Conservation (phyloP, 2,113 vertebrate genomes). For the Pseudorectes ferrugineus region DNA sequence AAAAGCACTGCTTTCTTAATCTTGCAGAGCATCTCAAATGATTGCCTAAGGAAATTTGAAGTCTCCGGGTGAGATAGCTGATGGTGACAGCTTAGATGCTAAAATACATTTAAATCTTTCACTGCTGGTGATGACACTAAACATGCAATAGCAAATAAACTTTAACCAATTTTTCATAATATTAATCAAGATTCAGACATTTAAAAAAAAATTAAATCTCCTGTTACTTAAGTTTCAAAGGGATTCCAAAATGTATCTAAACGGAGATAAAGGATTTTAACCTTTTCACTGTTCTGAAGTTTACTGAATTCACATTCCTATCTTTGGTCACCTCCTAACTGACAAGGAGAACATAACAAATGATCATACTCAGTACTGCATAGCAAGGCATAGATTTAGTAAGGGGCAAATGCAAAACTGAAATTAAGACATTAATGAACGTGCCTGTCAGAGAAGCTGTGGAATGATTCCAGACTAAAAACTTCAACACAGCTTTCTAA, state of each 20-base stretch:
- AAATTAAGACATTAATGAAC: background rate
- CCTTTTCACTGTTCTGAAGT: background rate
- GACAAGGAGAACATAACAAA: background rate
- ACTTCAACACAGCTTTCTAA: background rate
- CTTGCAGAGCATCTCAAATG: background rate
- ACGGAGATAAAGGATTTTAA: background rate
- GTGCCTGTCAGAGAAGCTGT: background rate
- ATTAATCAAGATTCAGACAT: background rate
- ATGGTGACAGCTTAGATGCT: background rate
- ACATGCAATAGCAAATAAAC: background rate
- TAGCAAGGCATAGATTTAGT: background rate
- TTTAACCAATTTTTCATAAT: background rate
- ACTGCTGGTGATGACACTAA: background rate
- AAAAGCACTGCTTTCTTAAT: background rate
- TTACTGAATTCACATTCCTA: background rate
- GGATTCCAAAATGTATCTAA: background rate
- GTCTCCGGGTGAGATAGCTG: background rate
- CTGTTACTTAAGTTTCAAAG: background rate
- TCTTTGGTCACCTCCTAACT: background rate
- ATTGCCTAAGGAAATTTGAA: background rate
- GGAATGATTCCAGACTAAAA: background rate
- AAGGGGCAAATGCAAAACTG: background rate
- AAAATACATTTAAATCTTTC: background rate
- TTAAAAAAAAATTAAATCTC: background rate
- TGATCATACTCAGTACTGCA: background rate